Evolutionary conservation across 2,797 vertebrate genomes (phyloP).

Genomic region (Chromis chromis): DNA sequence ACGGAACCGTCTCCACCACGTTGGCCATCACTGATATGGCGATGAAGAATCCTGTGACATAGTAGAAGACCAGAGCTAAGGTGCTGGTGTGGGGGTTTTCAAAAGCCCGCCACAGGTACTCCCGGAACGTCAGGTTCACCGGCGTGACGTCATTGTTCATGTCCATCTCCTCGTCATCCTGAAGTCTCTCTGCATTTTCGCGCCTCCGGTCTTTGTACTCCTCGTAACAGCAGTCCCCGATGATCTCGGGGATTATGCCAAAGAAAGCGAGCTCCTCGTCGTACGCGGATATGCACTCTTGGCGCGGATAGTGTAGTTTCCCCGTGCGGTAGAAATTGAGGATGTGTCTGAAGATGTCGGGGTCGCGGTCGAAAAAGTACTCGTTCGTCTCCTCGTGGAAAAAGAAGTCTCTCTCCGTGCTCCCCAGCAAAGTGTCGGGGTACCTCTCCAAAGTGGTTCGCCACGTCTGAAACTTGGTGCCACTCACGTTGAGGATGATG

Average conservation of each 20-base stretch:
- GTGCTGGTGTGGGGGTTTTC: slow-evolving; percentile 98
- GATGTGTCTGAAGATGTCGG: slow-evolving; percentile 95
- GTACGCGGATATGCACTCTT: slow-evolving; percentile 95
- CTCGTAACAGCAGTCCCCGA: slow-evolving; percentile 97
- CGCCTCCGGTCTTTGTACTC: slow-evolving; percentile 95
- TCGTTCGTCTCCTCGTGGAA: slow-evolving; percentile 95
- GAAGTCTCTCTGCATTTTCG: slow-evolving; percentile 92
- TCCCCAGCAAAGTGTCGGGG: slow-evolving; percentile 94
- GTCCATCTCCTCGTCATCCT: slow-evolving; percentile 92
- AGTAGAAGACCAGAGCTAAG: slow-evolving; percentile 95
- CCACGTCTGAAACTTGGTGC: slow-evolving; percentile 96
- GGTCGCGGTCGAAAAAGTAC: slow-evolving; percentile 97
- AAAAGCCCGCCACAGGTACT: slow-evolving; percentile 95
- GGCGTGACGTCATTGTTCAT: slow-evolving; percentile 84
- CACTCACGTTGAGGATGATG: slow-evolving; percentile 94
- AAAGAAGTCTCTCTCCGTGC: slow-evolving; percentile 94
- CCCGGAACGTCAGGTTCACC: slow-evolving; percentile 89
- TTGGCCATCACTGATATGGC: slow-evolving; percentile 96
- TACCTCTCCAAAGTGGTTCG: slow-evolving; percentile 93
- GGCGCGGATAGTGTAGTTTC: slow-evolving; percentile 94
- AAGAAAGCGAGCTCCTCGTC: slow-evolving; percentile 96
- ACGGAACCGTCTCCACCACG: slow-evolving; percentile 95
- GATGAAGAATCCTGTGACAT: slow-evolving; percentile 97
- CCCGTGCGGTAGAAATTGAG: slow-evolving; percentile 97
- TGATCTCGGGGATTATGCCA: slow-evolving; percentile 95